Percentiles rank a stretch among this genome's conserved stretches.
Conservation (phyloP, 2,797 vertebrate genomes). For the Clarias fuscus region DNA sequence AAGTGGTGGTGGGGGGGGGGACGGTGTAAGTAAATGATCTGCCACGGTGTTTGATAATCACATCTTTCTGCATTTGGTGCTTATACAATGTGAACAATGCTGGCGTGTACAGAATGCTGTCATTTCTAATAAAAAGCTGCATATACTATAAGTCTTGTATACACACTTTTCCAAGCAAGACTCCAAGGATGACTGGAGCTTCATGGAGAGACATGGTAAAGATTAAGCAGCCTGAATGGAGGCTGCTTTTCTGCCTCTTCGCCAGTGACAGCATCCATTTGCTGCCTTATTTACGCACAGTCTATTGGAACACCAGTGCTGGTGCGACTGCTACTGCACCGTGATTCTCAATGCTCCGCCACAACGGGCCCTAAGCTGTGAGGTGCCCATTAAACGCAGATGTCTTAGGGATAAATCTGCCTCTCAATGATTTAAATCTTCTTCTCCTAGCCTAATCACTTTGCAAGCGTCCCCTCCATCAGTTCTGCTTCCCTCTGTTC, state of each 20-base stretch:
- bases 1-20: constrained; percentile 50
- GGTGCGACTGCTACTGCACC: constrained; percentile 36
- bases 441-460: constrained; percentile 54
- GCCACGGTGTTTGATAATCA: constrained; percentile 70
- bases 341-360: constrained; percentile 45
- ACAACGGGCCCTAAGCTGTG: constrained; percentile 52
- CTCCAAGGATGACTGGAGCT: constrained; percentile 35
- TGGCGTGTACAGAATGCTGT: constrained; percentile 17
- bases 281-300: constrained; percentile 57
- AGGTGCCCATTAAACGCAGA: constrained; percentile 58
- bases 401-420: constrained; percentile 55
- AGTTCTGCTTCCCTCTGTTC: constrained; percentile 39
- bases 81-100: constrained; percentile 23
- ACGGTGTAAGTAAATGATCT: constrained; percentile 70
- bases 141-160: constrained; percentile 8
- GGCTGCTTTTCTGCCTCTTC: constrained; percentile 47
- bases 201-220: constrained; percentile 55
- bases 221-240: constrained; percentile 67
- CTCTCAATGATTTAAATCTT: constrained; percentile 45
- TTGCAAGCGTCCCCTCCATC: constrained; percentile 41
- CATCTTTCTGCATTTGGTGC: constrained; percentile 32
- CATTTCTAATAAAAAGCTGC: constrained; percentile 32
- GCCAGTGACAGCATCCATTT: constrained; percentile 60
- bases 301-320: constrained; percentile 14
- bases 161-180: constrained; percentile 6